Conservation (phyloP, 2,888 invertebrate genomes). For the Chymomyza amoena region DNA sequence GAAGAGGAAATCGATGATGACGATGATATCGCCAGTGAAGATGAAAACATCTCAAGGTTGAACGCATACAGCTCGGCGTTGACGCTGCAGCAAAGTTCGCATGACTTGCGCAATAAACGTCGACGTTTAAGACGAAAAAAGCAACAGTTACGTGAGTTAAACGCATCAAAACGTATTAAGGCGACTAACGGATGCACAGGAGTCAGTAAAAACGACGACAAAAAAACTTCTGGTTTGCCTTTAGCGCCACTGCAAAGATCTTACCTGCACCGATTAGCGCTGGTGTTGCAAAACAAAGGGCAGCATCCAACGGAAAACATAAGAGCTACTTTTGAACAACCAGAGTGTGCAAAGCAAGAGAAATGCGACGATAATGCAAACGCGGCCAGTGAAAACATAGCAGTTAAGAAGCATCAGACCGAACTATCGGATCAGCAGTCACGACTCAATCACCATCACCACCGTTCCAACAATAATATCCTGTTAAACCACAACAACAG, state of each 20-base stretch:
- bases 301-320: conserved; percentile 18
- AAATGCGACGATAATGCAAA: conserved; percentile 53
- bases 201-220: conserved; percentile 1
- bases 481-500: conserved; percentile 55
- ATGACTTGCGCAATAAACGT: conserved; percentile 51
- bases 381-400: conserved; percentile 11
- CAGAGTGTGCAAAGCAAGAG: conserved; percentile 63
- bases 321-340: conserved; percentile 35
- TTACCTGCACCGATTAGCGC: conserved; percentile 65
- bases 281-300: conserved; percentile 55
- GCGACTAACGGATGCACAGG: conserved; percentile 4
- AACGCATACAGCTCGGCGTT: conserved; percentile 66
- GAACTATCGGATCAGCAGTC: conserved; percentile 49
- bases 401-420: conserved; percentile 34
- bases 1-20: conserved; percentile 24
- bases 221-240: conserved; percentile 1
- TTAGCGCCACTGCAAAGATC: conserved; percentile 57
- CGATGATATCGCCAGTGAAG: conserved; percentile 45
- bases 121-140: conserved; percentile 55
- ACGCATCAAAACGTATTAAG: conserved; percentile 57
- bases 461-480: conserved; percentile 64
- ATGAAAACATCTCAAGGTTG: conserved; percentile 68
- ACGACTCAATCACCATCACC: conserved; percentile 55
- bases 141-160: conserved; percentile 48
- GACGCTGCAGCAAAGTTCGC: conserved; percentile 51